Conservation (phyloP, 2,797 vertebrate genomes). For the Margarornis squamiger region DNA sequence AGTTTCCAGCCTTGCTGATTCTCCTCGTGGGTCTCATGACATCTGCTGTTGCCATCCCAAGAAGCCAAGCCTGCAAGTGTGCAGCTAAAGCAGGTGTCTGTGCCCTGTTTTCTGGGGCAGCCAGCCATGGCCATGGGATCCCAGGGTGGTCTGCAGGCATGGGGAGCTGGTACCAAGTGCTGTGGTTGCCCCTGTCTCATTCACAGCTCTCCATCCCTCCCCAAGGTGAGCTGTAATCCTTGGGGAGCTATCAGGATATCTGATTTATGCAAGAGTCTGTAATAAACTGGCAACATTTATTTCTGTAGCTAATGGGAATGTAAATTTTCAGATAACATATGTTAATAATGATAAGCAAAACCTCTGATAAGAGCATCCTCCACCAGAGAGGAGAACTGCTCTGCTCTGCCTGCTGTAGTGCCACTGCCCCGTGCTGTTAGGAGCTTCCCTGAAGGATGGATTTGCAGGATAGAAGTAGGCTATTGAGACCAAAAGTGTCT, state of each 20-base stretch:
- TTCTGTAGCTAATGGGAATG: constrained; percentile 44
- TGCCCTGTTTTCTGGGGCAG: accelerated
- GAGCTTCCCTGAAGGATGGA: not conserved
- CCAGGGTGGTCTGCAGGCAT: accelerated
- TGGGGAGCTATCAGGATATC: not conserved
- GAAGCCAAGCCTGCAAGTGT: accelerated
- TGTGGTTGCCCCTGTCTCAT: accelerated
- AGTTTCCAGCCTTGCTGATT: not conserved
- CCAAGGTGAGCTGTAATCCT: not conserved
- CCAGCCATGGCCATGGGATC: accelerated
- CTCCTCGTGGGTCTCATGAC: not conserved
- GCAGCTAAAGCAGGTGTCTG: not conserved
- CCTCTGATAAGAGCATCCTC: not conserved
- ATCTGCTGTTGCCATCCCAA: not conserved
- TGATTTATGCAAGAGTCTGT: not conserved
- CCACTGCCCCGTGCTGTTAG: not conserved
- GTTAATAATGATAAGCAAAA: constrained; percentile 5
- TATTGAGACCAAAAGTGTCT: not conserved
- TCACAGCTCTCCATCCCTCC: not conserved
- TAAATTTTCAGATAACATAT: constrained; percentile 14
- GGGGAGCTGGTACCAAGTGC: accelerated
- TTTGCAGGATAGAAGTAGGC: not conserved
- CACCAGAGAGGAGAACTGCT: not conserved
- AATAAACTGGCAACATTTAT: not conserved
- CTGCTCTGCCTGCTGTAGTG: not conserved